phyloP scores from a whole-genome alignment of 2,797 vertebrate species.

The Dendrocincla tyrannina region DNA sequence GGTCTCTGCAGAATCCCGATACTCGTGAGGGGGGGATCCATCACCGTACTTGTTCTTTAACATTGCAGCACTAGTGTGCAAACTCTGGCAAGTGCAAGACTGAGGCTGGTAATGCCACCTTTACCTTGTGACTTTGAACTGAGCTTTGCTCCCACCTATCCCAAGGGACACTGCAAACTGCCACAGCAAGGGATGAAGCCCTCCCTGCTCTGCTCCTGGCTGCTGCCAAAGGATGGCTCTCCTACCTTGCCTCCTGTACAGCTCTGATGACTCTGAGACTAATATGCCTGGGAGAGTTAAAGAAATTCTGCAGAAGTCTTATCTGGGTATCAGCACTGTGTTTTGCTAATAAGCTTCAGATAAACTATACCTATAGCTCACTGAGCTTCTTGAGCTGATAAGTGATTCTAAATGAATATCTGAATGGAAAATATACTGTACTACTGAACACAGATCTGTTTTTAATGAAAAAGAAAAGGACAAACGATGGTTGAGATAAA shows the following conservation, averaged over 20 bases:
- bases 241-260: neutral
- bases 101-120: neutral
- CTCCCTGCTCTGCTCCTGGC: neutral
- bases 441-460: neutral
- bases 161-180: neutral
- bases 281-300: neutral
- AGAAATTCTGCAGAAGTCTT: neutral
- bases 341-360: neutral
- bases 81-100: neutral
- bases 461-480: neutral
- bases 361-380: neutral
- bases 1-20: neutral
- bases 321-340: neutral
- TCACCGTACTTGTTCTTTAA: neutral
- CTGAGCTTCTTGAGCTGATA: neutral
- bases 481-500: neutral
- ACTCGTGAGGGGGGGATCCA: neutral
- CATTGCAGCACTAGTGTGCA: fast-evolving
- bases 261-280: neutral
- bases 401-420: neutral
- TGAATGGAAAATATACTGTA: neutral
- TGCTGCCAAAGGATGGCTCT: neutral
- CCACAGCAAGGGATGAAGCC: fast-evolving
- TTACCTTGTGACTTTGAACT: neutral
- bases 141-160: neutral